phyloP scores from a whole-genome alignment of 2,888 invertebrate genomes.

The Polyploca ridens region DNA sequence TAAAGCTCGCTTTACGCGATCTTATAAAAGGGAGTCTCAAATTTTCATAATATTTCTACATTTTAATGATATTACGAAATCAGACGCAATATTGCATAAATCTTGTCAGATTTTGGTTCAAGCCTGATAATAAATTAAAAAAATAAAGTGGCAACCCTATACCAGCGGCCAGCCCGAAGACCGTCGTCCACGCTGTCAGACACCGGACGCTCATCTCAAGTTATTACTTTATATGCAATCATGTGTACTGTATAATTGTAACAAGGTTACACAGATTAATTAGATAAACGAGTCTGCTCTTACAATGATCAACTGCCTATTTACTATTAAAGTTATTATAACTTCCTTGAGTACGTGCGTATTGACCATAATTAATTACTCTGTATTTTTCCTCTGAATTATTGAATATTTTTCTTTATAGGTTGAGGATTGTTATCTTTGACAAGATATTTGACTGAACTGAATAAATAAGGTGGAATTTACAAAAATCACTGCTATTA shows the following conservation, averaged over 20 bases:
- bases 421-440: no score
- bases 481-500: no score
- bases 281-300: neutral
- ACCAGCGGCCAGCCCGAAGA: conserved; percentile 20
- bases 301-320: conserved; percentile 7
- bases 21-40: no score
- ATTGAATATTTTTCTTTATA: neutral
- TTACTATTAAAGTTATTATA: neutral
- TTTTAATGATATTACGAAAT: no score
- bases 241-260: conserved; percentile 13
- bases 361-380: neutral
- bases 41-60: no score
- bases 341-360: conserved; percentile 8
- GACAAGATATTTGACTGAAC: no score
- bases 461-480: no score
- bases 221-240: conserved; percentile 32
- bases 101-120: no score
- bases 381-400: conserved; percentile 5
- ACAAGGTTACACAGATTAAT: conserved; percentile 13
- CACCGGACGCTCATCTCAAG: conserved; percentile 29
- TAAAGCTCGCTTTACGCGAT: no score
- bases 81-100: no score
- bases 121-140: no score
- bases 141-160: neutral
- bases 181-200: conserved; percentile 16